Conservation (phyloP, 2,113 vertebrate genomes). For the Ploceus nigricollis region DNA sequence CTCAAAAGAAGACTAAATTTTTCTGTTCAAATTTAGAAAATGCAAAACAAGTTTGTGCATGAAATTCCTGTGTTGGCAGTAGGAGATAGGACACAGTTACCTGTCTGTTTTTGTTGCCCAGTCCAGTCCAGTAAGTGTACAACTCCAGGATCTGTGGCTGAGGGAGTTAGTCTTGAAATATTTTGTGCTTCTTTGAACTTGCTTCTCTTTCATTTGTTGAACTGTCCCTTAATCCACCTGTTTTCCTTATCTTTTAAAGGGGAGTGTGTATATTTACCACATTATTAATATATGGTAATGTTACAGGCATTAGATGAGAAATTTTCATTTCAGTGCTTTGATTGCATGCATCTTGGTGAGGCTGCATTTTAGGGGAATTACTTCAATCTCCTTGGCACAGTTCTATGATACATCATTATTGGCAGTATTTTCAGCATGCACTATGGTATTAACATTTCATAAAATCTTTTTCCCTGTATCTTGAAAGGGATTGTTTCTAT, state of each 20-base stretch:
- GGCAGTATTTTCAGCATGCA: neutral
- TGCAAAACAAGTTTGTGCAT: neutral
- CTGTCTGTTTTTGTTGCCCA: neutral
- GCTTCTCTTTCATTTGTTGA: neutral
- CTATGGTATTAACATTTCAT: neutral
- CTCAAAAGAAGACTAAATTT: neutral
- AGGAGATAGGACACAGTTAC: neutral
- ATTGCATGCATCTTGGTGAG: neutral
- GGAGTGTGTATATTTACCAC: neutral
- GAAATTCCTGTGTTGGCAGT: neutral
- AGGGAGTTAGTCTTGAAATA: neutral
- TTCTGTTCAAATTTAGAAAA: neutral
- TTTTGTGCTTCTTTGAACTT: neutral
- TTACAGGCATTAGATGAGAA: neutral
- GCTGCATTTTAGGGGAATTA: neutral
- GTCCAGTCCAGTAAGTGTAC: neutral
- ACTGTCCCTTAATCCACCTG: neutral
- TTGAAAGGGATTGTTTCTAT: neutral
- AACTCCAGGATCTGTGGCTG: neutral
- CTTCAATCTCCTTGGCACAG: neutral
- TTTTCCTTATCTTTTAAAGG: neutral
- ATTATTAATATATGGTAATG: neutral
- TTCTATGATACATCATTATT: neutral
- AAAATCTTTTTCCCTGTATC: neutral
- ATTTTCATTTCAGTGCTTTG: neutral